A percentile compares a stretch with the other conserved stretches of the same genome.
Evolutionary conservation across 1,140 invertebrate genomes (phyloP).

Genomic region (Magallana gigas): DNA sequence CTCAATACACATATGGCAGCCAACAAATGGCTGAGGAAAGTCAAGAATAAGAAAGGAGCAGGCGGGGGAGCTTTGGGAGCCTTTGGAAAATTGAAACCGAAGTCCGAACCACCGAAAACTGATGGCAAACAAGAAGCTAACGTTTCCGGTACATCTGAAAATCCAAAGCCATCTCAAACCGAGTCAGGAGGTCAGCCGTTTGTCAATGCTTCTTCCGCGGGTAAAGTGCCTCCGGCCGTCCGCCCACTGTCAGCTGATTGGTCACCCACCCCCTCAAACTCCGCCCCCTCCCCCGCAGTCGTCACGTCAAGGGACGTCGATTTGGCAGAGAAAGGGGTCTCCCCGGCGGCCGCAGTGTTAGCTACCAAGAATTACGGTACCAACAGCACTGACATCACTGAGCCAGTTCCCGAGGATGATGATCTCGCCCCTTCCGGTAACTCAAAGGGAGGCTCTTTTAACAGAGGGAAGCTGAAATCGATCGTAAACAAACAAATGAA

Average conservation of each 20-base stretch:
- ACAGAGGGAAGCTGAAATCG: background rate
- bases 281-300: background rate
- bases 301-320: background rate
- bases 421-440: background rate
- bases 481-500: background rate
- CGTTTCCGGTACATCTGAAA: background rate
- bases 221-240: background rate
- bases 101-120: background rate
- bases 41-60: slow-evolving; percentile 22
- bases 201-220: background rate
- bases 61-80: background rate
- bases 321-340: background rate
- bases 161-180: background rate
- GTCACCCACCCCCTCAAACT: background rate
- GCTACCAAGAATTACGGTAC: background rate
- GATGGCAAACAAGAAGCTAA: too few relatives aligned
- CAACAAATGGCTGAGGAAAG: slow-evolving; percentile 50
- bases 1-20: slow-evolving; percentile 49
- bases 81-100: background rate
- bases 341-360: background rate
- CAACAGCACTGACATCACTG: background rate
- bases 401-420: background rate
- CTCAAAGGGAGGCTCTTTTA: too few relatives aligned
- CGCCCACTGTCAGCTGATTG: background rate
- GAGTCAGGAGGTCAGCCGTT: background rate